Base-by-base conservation (phyloP, 2,797 vertebrate genomes). In the Fratercula arctica region DNA sequence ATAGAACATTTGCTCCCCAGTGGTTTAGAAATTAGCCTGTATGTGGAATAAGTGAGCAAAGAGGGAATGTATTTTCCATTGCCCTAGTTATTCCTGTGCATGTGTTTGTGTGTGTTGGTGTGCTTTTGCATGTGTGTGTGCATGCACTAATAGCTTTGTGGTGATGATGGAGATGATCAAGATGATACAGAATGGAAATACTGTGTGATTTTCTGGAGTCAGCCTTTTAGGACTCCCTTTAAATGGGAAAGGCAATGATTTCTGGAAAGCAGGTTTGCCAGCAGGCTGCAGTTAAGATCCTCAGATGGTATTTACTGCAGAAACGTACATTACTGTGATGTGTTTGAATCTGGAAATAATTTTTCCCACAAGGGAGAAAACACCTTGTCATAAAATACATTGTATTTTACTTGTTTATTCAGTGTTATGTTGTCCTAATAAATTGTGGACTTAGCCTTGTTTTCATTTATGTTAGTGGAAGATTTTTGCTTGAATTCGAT, bases 111-210 rank as follows among this genome's bases (percentile, higher is more conserved):
- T 96, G 64, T 84, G 61, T 17, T 91, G 70, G 69, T 96, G 85
- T 85, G 93, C 70, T 82, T 91, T 81, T 90, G 79, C 92, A 56
- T 84, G 50, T 91, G 87, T 90, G 72, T 79, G 64, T 95, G 80
- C 85, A 70, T 2, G 39, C 74, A 33, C 69, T 96, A 89, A 94
- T 79, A 96, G 85, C 51, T 93, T 88, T 94, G 85, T 39, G 70
- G 95, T 91, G 93, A 87, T 97, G 95, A 93, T 48, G 67, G 96
- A 95, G 92, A 92, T 78, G 89, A 92, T 93, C 95, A 95, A 94
- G 93, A 96, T 91, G 93, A 96, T 88, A 87, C 33, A 88, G 85
- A 93, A 90, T 84, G 93, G 94, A 95, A 97, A 95, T 66, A 93
- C 31, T 64, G 54, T 86, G 73, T 76, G 93, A 95, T 96, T 96